Evolutionary conservation across 2,797 vertebrate species (phyloP).

Genomic region (Dicrostonyx torquatus): DNA sequence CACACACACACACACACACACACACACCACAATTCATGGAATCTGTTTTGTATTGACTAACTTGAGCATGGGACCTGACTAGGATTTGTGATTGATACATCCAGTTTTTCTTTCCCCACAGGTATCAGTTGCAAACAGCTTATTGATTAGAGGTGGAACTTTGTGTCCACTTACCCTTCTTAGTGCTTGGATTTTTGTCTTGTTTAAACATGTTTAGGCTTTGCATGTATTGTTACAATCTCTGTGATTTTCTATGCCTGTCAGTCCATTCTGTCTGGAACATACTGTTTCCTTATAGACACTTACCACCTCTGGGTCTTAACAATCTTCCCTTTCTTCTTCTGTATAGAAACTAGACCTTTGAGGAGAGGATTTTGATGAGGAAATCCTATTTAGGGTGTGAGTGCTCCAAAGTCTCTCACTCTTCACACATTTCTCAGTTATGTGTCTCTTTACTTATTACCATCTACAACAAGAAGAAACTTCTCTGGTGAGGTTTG

Average conservation of each 20-base stretch:
- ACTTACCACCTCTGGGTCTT: not conserved
- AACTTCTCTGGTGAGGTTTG: not conserved
- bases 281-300: not conserved
- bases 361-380: not conserved
- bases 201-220: not conserved
- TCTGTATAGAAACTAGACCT: too few relatives aligned
- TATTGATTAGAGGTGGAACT: not conserved
- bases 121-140: not conserved
- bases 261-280: not conserved
- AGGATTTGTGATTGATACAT: not conserved
- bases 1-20: not conserved
- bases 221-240: not conserved
- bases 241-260: not conserved
- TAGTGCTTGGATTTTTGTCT: not conserved
- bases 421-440: not conserved
- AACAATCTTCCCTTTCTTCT: not conserved
- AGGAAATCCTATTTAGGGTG: not conserved
- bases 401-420: not conserved
- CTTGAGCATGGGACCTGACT: not conserved
- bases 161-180: not conserved
- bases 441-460: not conserved
- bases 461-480: not conserved
- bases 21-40: not conserved
- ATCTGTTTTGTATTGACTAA: not conserved
- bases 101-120: not conserved